A percentile compares a stretch with the other conserved stretches of the same genome.
These are phyloP conservation scores for Zaprionus camerounensis DNA, from an alignment of 1,140 invertebrate genomes.

Conservation along the genomic window DNA sequence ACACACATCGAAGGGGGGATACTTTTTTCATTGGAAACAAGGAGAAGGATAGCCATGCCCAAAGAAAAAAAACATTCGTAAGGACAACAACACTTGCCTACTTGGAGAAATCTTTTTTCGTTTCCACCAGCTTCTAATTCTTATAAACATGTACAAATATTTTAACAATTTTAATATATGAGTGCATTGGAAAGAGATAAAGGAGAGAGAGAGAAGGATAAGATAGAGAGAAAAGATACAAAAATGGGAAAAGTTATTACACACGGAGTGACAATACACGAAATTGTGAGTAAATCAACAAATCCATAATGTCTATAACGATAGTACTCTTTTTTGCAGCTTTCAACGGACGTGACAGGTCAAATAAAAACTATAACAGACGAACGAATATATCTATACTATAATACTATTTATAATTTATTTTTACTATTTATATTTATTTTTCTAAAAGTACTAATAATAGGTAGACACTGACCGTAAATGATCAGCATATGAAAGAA, in stretches of 20 bases:
- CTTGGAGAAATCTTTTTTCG: conserved; percentile 77
- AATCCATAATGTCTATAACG: background rate
- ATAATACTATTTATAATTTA: background rate
- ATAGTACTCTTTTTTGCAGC: background rate
- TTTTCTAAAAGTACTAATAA: background rate
- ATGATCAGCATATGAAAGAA: too few relatives aligned
- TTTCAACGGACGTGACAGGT: too few relatives aligned
- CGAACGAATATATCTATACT: background rate
- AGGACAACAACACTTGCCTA: conserved; percentile 82
- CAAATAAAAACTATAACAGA: background rate
- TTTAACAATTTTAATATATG: conserved; percentile 38
- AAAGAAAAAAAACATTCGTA: conserved; percentile 17
- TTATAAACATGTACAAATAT: conserved; percentile 20
- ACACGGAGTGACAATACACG: conserved; percentile 31
- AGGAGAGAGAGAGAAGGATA: conserved; percentile 32
- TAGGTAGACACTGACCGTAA: background rate
- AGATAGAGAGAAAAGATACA: conserved; percentile 61
- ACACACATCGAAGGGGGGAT: conserved; percentile 46
- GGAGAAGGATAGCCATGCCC: conserved; percentile 41
- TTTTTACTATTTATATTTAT: background rate
- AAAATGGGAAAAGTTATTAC: conserved; percentile 51
- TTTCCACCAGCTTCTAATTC: conserved; percentile 78
- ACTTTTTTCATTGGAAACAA: conserved; percentile 10
- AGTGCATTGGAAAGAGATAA: conserved; percentile 47
- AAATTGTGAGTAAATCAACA: background rate